phyloP scores from a whole-genome alignment of 2,113 vertebrate species.

The Myiopsitta monachus region DNA sequence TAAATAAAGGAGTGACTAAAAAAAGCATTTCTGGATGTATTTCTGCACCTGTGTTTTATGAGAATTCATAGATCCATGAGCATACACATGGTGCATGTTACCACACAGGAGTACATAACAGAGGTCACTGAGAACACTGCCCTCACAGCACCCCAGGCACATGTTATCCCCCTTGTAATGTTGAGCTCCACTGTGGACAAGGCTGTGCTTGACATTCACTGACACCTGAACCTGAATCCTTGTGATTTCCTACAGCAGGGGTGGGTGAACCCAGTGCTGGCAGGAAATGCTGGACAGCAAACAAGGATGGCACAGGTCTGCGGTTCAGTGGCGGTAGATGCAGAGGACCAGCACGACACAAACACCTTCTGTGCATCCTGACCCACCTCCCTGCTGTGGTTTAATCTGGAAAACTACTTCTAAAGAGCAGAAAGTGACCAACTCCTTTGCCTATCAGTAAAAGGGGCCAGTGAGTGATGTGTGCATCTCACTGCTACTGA shows the following conservation, averaged over 20 bases:
- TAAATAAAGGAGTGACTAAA: not conserved
- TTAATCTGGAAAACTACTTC: not conserved
- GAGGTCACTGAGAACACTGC: not conserved
- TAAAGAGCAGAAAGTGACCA: not conserved
- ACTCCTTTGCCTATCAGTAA: not conserved
- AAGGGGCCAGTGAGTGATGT: not conserved
- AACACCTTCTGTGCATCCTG: not conserved
- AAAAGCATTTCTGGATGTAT: not conserved
- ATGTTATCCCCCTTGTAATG: not conserved
- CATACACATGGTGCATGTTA: too few species aligned
- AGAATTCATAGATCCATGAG: not conserved
- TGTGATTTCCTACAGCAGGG: not conserved
- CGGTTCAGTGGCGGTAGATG: not conserved
- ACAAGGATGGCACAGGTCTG: accelerated
- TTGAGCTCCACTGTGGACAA: not conserved
- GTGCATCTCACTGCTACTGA: not conserved
- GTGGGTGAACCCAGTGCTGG: not conserved
- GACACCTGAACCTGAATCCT: not conserved
- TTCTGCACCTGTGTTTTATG: not conserved
- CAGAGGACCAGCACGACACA: not conserved
- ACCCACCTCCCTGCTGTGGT: not conserved
- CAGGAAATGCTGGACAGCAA: not conserved
- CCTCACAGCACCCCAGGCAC: not conserved
- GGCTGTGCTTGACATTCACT: not conserved
- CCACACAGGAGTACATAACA: not conserved